Evolutionary conservation across 1,140 invertebrate species (phyloP), one percentile per base, ranked within the genome.

Genomic region (Dryas iulia): DNA sequence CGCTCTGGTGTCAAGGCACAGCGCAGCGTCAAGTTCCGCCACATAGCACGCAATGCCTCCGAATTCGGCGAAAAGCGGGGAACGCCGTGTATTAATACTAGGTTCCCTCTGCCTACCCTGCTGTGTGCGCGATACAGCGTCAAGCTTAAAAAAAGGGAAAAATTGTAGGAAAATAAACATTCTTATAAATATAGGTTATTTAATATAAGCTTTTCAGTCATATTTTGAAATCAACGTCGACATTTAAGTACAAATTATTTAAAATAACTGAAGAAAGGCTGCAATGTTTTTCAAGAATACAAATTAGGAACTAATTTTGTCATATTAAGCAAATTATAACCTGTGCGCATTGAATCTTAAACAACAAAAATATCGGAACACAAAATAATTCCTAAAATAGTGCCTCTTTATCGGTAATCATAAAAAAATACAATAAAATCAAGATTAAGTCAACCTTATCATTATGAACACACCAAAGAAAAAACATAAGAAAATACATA

Each of bases 131-230:
- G n/a, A n/a, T n/a, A n/a, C n/a, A n/a, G n/a, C n/a, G n/a, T n/a
- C n/a, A n/a, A n/a, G n/a, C n/a, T n/a, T n/a, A n/a, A n/a, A n/a
- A n/a, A n/a, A n/a, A 6, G 33, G 12, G 2, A 39, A 39, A 39
- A 18, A 14, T 10, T 47, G 14, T 18, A n/a, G 26, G 31, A 53
- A 25, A 30, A 62, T 30, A 66, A 66, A 59, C 1, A 59, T 30
- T 3, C 11, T 59, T 39, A 53, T 66, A 59, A 66, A 59, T 59
- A 66, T 66, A 59, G 12, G 33, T 18, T 59, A 52, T 66, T 66
- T 66, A 66, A 53, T 66, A 61, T 39, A 21, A 61, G 24, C 23
- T 25, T 39, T 61, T 25, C 59, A 61, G 28, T 61, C 59, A 61
- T 3, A 47, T 52, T 47, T 25, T 21, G 18, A 8, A 10, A 47